phyloP scores from a whole-genome alignment of 35 echinoderm and acorn worm genomes.

The Lytechinus variegatus region DNA sequence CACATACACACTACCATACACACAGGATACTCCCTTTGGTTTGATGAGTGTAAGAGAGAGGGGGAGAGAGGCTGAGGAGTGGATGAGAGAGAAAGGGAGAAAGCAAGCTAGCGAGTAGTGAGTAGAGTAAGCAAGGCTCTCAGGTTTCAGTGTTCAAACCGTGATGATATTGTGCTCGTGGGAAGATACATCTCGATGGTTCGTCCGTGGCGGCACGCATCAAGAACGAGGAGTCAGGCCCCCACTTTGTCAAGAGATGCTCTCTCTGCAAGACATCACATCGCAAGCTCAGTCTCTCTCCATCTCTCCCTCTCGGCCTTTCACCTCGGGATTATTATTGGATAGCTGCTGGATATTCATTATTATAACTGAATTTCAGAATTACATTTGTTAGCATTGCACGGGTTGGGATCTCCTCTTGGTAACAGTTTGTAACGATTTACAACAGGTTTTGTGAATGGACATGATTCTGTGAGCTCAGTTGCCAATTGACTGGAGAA shows the following conservation, averaged over 20 bases:
- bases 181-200: constrained; percentile 10
- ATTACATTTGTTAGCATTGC: background rate
- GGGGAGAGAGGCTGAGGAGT: too few species aligned
- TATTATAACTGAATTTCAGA: background rate
- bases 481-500: background rate
- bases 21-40: background rate
- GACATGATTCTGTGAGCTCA: background rate
- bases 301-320: background rate
- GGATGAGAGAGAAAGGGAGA: background rate
- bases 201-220: background rate
- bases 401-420: background rate
- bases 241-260: background rate
- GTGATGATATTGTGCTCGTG: constrained; percentile 16
- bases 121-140: background rate
- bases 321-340: background rate
- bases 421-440: background rate
- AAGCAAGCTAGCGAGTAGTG: background rate
- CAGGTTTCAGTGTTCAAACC: background rate
- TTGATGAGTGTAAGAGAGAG: too few species aligned
- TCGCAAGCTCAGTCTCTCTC: background rate
- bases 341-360: constrained; percentile 11
- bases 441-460: background rate
- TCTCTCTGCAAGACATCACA: background rate
- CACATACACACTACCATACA: background rate
- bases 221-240: background rate